Evolutionary conservation across 2,797 vertebrate species (phyloP), one percentile per base, ranked within the genome.

Genomic region (Bucorvus abyssinicus): DNA sequence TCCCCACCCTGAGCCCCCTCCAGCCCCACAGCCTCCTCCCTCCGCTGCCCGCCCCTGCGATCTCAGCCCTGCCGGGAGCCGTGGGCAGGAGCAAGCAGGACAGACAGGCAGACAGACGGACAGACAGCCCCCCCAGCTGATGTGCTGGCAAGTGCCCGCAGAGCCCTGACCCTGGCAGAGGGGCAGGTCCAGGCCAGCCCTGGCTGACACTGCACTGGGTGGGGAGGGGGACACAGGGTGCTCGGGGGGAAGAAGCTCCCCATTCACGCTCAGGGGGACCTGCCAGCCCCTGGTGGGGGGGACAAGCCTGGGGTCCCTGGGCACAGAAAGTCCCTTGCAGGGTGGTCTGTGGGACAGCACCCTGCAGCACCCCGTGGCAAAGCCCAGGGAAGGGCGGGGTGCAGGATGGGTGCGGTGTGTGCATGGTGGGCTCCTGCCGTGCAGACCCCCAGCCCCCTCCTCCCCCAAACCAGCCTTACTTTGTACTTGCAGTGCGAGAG

Each of bases 401-500:
- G 27, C 10, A 36, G 30, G 36, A 32, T 53, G 36, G 0, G 30
- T 2, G 7, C 5, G 4, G n/a, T 1, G 67, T 8, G 36, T 20
- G 57, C 18, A 64, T 6, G 9, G 2, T 2, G 5, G 78, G 74
- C 30, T 52, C 65, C 85, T 42, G 0, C 14, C 4, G 0, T 0
- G 0, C 69, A 53, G 90, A 63, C 65, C 75, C 42, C 73, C 50
- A 18, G 26, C 47, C 75, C 61, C 32, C 34, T 68, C 44, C 3
- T 42, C 76, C 87, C 88, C 87, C 77, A 69, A 36, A 59, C 53
- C 94, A 77, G 77, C 94, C 98, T 98, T 95, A 99, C 99, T 98
- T 99, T 99, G 97, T 99, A 99, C 93, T 99, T 99, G 97, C 97
- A 98, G 83, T 99, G 99, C 2, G 99, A 98, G 77, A 99, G 98